Percentiles rank a stretch among this genome's conserved stretches.
These are phyloP conservation scores for Antheraea yamamai DNA, from an alignment of 2,888 invertebrate species.

Conservation along the genomic window DNA sequence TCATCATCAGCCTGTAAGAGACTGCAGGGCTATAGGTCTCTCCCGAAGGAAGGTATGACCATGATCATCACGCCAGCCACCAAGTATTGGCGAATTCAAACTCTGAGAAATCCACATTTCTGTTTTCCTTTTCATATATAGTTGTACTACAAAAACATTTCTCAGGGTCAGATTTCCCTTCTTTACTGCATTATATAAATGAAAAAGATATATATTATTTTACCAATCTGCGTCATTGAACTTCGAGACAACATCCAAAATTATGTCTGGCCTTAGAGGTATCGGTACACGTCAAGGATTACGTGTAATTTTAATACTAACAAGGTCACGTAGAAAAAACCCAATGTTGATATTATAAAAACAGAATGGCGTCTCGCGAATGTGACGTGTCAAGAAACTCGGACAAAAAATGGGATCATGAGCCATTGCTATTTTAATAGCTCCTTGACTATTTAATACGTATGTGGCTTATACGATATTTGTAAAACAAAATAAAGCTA, in stretches of 20 bases:
- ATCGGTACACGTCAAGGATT: conserved; percentile 37
- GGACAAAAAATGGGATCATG: conserved; percentile 7
- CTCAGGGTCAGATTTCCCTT: conserved; percentile 9
- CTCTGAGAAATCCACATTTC: too few species aligned
- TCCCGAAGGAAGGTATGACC: too few species aligned
- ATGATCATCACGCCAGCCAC: too few species aligned
- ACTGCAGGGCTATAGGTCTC: too few species aligned
- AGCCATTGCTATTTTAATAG: conserved; percentile 7
- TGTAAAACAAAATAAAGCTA: neutral
- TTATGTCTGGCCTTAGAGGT: conserved; percentile 29
- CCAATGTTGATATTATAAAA: conserved; percentile 8
- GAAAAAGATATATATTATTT: conserved; percentile 29
- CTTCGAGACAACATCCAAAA: conserved; percentile 31
- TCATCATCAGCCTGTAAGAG: too few species aligned
- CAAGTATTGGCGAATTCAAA: too few species aligned
- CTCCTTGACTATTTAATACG: neutral
- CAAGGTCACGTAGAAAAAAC: conserved; percentile 28
- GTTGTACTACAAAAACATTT: too few species aligned
- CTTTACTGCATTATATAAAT: conserved; percentile 33
- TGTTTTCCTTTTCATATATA: too few species aligned
- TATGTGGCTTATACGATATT: neutral
- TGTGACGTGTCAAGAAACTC: neutral
- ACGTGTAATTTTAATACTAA: conserved; percentile 27
- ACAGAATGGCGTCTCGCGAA: conserved; percentile 9
- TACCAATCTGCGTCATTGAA: conserved; percentile 39